These are phyloP conservation scores for Panagrolaimus sp. DNA, from an alignment of 1,140 invertebrate genomes.

Conservation along the genomic window DNA sequence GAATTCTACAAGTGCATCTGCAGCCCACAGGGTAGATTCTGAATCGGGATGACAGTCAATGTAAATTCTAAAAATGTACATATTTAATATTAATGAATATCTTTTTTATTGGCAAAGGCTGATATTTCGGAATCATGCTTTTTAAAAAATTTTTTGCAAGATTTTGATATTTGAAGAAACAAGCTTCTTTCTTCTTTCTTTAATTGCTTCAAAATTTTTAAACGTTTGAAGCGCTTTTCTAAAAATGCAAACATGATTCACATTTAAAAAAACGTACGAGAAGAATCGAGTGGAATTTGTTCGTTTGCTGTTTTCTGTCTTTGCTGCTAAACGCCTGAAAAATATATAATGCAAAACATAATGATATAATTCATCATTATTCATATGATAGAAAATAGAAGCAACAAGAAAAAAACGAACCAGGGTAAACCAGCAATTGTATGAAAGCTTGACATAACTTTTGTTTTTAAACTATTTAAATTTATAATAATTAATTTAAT, in stretches of 20 bases:
- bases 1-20: slow-evolving; percentile 50
- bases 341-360: neutral
- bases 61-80: slow-evolving; percentile 35
- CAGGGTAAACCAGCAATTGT: neutral
- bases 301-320: slow-evolving; percentile 43
- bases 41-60: slow-evolving; percentile 53
- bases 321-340: slow-evolving; percentile 46
- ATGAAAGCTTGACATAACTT: neutral
- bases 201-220: too few relatives aligned
- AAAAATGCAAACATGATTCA: too few relatives aligned
- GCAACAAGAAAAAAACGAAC: neutral
- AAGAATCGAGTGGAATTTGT: slow-evolving; percentile 42
- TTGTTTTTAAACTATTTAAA: neutral
- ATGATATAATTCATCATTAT: too few relatives aligned
- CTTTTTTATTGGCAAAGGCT: too few relatives aligned
- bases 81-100: too few relatives aligned
- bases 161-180: too few relatives aligned
- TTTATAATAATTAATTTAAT: slow-evolving; percentile 4
- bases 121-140: neutral
- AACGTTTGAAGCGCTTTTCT: too few relatives aligned
- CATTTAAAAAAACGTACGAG: too few relatives aligned
- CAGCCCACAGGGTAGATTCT: slow-evolving; percentile 51
- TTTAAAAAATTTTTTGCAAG: neutral
- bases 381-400: too few relatives aligned
- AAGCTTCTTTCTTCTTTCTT: too few relatives aligned